These are phyloP conservation scores for Idaea dimidiata DNA, from an alignment of 2,888 invertebrate genomes.

Conservation along the genomic window DNA sequence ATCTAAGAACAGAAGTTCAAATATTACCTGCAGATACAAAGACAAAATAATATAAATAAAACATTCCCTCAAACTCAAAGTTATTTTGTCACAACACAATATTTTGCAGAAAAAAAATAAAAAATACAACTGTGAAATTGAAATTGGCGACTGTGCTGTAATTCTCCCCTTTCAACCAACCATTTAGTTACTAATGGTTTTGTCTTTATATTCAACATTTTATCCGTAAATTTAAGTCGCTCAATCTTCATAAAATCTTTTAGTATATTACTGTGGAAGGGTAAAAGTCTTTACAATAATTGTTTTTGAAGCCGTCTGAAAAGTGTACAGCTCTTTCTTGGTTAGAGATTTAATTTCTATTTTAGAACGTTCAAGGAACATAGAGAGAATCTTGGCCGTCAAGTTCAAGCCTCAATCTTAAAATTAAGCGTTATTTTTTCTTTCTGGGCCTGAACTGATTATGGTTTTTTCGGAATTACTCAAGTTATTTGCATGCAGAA, in stretches of 20 bases:
- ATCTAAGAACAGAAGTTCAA: too few relatives aligned
- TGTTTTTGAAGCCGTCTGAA: not conserved
- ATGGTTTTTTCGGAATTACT: too few relatives aligned
- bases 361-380: not conserved
- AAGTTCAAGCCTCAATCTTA: too few relatives aligned
- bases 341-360: not conserved
- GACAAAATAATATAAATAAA: not conserved
- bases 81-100: not conserved
- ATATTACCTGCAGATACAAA: too few relatives aligned
- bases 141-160: conserved; percentile 10
- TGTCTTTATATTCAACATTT: conserved; percentile 22
- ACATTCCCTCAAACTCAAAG: not conserved
- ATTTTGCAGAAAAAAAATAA: not conserved
- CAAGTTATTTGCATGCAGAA: too few relatives aligned
- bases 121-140: conserved; percentile 10
- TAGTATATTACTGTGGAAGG: conserved; percentile 10
- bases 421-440: too few relatives aligned
- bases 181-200: conserved; percentile 24
- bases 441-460: too few relatives aligned
- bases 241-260: conserved; percentile 1
- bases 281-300: not conserved
- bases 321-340: not conserved
- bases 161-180: conserved; percentile 9
- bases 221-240: conserved; percentile 8
- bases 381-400: not conserved